These are phyloP conservation scores for Nibea albiflora DNA, from an alignment of 2,113 vertebrate genomes.

Conservation along the genomic window DNA sequence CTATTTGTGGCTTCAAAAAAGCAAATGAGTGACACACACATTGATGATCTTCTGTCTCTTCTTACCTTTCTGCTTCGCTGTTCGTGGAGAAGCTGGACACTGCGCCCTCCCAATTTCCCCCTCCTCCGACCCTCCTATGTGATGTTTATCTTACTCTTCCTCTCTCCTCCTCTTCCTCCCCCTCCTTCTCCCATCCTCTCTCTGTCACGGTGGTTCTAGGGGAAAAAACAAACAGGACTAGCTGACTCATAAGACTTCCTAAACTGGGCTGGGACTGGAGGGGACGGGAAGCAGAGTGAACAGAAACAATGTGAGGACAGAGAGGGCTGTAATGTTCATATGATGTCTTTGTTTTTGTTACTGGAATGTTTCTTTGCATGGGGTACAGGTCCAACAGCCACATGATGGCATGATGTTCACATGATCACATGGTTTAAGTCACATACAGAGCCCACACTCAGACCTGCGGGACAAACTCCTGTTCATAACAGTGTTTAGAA, in stretches of 20 bases:
- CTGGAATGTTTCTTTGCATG: neutral
- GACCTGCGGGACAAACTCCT: too few relatives aligned
- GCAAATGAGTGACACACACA: constrained; percentile 41
- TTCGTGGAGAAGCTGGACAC: constrained; percentile 60
- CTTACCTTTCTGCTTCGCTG: constrained; percentile 78
- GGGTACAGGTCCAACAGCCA: neutral
- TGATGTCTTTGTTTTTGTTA: neutral
- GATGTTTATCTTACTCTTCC: constrained; percentile 70
- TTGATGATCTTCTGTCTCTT: constrained; percentile 25
- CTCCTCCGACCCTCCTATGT: constrained; percentile 63
- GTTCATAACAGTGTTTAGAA: neutral
- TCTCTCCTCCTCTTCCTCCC: constrained; percentile 37
- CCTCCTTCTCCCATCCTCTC: constrained; percentile 48
- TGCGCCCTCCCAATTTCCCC: constrained; percentile 71
- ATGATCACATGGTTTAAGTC: neutral
- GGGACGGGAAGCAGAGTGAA: constrained; percentile 28
- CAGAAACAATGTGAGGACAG: constrained; percentile 18
- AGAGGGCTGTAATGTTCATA: neutral
- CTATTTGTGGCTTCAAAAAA: constrained; percentile 36
- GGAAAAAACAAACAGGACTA: constrained; percentile 1
- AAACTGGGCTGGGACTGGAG: constrained; percentile 70
- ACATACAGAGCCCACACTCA: neutral
- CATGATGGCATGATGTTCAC: neutral
- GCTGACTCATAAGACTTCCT: constrained; percentile 77
- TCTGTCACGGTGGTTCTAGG: constrained; percentile 32